These are phyloP conservation scores for Cosmorhoe ocellata DNA, from an alignment of 2,888 invertebrate genomes.

Conservation along the genomic window DNA sequence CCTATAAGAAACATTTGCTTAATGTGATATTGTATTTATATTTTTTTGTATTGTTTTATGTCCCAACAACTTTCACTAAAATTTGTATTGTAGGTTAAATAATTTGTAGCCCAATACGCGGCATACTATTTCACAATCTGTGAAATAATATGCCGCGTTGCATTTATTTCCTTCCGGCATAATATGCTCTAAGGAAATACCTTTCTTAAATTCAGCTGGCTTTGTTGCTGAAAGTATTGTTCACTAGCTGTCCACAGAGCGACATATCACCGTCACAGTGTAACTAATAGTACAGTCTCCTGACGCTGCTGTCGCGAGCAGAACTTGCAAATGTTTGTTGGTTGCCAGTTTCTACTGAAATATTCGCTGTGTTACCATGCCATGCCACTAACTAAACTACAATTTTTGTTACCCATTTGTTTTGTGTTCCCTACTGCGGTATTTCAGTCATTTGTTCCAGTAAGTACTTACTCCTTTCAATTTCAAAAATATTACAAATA, in stretches of 20 bases:
- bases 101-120: no score
- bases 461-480: no score
- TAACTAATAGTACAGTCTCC: conserved; percentile 23
- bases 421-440: conserved; percentile 4
- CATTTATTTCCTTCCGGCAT: neutral
- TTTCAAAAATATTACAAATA: no score
- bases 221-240: conserved; percentile 32
- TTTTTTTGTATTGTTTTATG: no score
- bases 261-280: conserved; percentile 18
- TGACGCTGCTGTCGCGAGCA: conserved; percentile 26
- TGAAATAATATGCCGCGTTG: no score
- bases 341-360: conserved; percentile 31
- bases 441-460: no score
- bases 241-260: conserved; percentile 12
- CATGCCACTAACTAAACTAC: conserved; percentile 11
- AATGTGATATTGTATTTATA: no score
- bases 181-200: conserved; percentile 1
- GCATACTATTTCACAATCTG: no score
- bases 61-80: no score
- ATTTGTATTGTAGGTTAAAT: no score
- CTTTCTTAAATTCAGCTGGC: neutral
- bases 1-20: no score
- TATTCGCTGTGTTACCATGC: conserved; percentile 23
- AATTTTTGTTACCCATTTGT: conserved; percentile 14
- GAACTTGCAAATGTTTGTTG: conserved; percentile 31